Evolutionary conservation across 2,888 invertebrate genomes (phyloP).

Genomic region (Altica lythri): DNA sequence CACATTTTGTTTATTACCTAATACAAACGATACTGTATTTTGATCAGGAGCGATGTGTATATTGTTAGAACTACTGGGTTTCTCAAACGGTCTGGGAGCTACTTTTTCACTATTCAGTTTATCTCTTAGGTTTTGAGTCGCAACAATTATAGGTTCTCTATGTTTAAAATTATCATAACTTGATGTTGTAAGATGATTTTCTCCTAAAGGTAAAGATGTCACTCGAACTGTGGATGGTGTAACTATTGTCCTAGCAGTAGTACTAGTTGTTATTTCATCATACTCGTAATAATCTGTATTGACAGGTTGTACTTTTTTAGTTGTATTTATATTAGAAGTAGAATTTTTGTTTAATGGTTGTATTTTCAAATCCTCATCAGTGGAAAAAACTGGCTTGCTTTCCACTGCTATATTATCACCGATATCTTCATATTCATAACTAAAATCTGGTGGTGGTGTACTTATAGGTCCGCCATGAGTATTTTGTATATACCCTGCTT

Average conservation of each 20-base stretch:
- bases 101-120: slow-evolving; percentile 55
- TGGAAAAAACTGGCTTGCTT: slow-evolving; percentile 37
- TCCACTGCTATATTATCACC: slow-evolving; percentile 49
- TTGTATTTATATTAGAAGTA: slow-evolving; percentile 8
- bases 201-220: slow-evolving; percentile 56
- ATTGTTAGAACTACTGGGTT: slow-evolving; percentile 63
- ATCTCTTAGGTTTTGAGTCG: slow-evolving; percentile 54
- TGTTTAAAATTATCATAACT: slow-evolving; percentile 32
- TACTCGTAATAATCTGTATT: slow-evolving; percentile 35
- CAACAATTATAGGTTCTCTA: slow-evolving; percentile 51
- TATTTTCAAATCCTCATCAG: slow-evolving; percentile 36
- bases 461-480: slow-evolving; percentile 39
- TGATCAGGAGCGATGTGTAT: slow-evolving; percentile 68
- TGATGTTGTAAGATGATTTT: slow-evolving; percentile 50
- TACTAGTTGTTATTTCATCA: slow-evolving; percentile 29
- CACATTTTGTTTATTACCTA: slow-evolving; percentile 67
- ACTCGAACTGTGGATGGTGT: slow-evolving; percentile 42
- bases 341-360: slow-evolving; percentile 32
- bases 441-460: slow-evolving; percentile 39
- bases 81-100: slow-evolving; percentile 44
- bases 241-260: slow-evolving; percentile 31
- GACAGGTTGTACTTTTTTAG: slow-evolving; percentile 9
- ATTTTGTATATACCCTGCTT: no score
- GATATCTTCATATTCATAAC: slow-evolving; percentile 52
- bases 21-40: slow-evolving; percentile 67